Conservation (phyloP, 2,888 invertebrate species). For the Morpho deidamia region DNA sequence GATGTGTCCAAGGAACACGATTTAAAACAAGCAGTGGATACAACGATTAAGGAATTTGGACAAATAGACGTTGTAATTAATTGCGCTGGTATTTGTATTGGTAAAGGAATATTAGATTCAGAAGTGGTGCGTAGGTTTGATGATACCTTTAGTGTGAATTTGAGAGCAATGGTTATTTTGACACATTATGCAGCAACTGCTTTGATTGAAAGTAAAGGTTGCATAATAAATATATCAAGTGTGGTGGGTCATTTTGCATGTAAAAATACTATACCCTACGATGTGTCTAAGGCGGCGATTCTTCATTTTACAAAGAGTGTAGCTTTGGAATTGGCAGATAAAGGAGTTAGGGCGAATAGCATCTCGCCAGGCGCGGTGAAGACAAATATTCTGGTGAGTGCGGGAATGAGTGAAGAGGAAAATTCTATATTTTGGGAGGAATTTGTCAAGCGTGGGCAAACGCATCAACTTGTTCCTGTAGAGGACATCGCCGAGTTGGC, state of each 20-base stretch:
- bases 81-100: conserved; percentile 30
- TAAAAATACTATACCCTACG: conserved; percentile 54
- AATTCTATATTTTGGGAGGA: conserved; percentile 24
- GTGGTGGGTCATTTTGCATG: conserved; percentile 14
- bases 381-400: conserved; percentile 32
- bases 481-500: conserved; percentile 41
- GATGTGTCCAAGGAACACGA: conserved; percentile 36
- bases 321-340: conserved; percentile 80
- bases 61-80: conserved; percentile 41
- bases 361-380: conserved; percentile 85
- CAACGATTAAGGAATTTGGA: conserved; percentile 31
- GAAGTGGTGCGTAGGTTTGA: conserved; percentile 35
- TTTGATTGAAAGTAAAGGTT: conserved; percentile 36
- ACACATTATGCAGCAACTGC: conserved; percentile 30
- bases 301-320: conserved; percentile 85
- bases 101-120: conserved; percentile 30
- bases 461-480: conserved; percentile 28
- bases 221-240: conserved; percentile 42
- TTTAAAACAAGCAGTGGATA: conserved; percentile 31
- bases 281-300: conserved; percentile 84
- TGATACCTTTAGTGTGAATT: conserved; percentile 33
- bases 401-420: conserved; percentile 24
- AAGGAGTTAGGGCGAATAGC: conserved; percentile 82
- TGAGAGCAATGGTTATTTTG: conserved; percentile 36
- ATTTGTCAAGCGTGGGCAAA: conserved; percentile 14